Percentiles rank a stretch among this genome's conserved stretches.
Conservation (phyloP, 2,113 vertebrate species). For the Macroglossus sobrinus region DNA sequence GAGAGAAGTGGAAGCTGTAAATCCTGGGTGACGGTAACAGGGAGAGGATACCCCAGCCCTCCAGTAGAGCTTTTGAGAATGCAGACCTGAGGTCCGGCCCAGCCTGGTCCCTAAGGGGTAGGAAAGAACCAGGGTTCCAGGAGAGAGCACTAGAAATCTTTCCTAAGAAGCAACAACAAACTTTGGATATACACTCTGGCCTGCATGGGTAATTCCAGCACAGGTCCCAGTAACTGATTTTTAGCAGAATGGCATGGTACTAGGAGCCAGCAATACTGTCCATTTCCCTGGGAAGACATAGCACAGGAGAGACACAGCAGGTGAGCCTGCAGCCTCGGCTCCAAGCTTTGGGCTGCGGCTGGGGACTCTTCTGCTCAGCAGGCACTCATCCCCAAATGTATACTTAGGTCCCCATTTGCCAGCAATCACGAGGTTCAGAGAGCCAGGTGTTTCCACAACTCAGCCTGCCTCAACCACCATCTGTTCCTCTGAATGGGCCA, state of each 20-base stretch:
- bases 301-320: not conserved
- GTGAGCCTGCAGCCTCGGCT: not conserved
- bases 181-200: not conserved
- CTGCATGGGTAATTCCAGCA: not conserved
- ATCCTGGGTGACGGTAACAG: not conserved
- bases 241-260: not conserved
- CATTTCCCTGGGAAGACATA: not conserved
- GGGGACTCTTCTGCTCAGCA: not conserved
- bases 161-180: not conserved
- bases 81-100: accelerated
- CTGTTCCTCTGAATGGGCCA: constrained; percentile 46
- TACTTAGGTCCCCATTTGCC: constrained; percentile 30
- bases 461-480: constrained; percentile 58
- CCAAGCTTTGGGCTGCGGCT: not conserved
- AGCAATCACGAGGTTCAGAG: constrained; percentile 7
- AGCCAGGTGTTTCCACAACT: constrained; percentile 29
- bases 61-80: accelerated
- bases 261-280: not conserved
- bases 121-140: not conserved
- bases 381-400: constrained; percentile 28
- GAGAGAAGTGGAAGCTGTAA: too few species aligned
- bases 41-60: not conserved
- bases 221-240: not conserved
- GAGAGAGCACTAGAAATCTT: not conserved
- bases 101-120: not conserved